Conservation (phyloP, 2,797 vertebrate species). For the Lates japonicus region DNA sequence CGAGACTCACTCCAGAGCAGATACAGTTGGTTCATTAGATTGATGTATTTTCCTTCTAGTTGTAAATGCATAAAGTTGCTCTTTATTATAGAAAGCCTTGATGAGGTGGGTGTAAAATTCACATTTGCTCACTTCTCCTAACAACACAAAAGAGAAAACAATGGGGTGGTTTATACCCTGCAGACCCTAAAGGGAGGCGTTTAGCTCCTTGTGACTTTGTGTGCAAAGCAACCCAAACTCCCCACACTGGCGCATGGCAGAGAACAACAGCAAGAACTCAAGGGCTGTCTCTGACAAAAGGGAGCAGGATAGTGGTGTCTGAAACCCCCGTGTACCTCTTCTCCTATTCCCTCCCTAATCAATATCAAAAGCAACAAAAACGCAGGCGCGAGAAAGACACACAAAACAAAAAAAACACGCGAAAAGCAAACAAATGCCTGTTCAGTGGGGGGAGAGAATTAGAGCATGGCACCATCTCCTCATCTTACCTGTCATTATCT, state of each 20-base stretch:
- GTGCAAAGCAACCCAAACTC: conserved; percentile 81
- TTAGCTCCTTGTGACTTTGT: conserved; percentile 83
- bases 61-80: conserved; percentile 66
- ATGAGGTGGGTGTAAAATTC: conserved; percentile 68
- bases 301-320: conserved; percentile 71
- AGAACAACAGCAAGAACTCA: conserved; percentile 76
- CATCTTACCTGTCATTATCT: conserved; percentile 92
- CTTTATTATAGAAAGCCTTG: conserved; percentile 56
- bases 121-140: conserved; percentile 60
- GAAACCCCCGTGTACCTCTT: conserved; percentile 80
- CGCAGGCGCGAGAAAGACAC: conserved; percentile 77
- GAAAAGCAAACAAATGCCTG: conserved; percentile 85
- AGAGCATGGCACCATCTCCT: conserved; percentile 83
- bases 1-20: conserved; percentile 52
- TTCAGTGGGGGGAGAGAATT: conserved; percentile 82
- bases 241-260: conserved; percentile 59
- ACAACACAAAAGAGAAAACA: conserved; percentile 77
- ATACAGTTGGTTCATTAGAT: conserved; percentile 59
- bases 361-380: conserved; percentile 87
- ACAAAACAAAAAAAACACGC: conserved; percentile 70
- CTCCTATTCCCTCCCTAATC: conserved; percentile 86
- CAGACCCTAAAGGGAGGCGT: conserved; percentile 81
- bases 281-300: conserved; percentile 79
- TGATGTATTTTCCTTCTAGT: conserved; percentile 55
- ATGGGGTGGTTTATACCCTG: conserved; percentile 71